These are phyloP conservation scores for Anastrepha ludens DNA, from an alignment of 1,140 invertebrate genomes.

Conservation along the genomic window DNA sequence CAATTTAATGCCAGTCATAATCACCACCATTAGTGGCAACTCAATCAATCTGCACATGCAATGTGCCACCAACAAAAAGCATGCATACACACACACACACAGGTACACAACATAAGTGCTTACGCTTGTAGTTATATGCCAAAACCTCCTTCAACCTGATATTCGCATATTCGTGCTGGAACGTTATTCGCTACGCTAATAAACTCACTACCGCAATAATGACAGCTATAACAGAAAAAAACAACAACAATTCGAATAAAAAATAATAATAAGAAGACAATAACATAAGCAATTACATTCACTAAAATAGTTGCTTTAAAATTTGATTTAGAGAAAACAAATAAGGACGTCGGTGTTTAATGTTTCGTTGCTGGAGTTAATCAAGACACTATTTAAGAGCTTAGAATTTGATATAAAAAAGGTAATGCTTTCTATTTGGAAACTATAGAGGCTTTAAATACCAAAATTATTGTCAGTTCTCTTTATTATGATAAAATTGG, in stretches of 20 bases:
- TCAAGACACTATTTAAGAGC: too few species aligned
- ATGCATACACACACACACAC: not conserved
- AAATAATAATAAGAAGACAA: slow-evolving; percentile 7
- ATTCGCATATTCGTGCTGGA: slow-evolving; percentile 21
- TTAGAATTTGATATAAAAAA: too few species aligned
- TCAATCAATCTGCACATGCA: slow-evolving; percentile 46
- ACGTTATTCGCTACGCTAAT: slow-evolving; percentile 38
- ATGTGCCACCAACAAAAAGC: slow-evolving; percentile 4
- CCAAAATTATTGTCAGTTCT: too few species aligned
- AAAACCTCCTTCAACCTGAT: slow-evolving; percentile 31
- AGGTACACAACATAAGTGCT: not conserved
- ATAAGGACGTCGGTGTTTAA: not conserved
- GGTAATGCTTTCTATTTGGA: too few species aligned
- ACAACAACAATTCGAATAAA: not conserved
- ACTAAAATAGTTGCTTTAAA: not conserved
- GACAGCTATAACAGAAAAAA: not conserved
- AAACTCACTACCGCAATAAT: slow-evolving; percentile 38
- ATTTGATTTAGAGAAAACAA: not conserved
- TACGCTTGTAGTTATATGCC: not conserved
- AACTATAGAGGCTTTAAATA: too few species aligned
- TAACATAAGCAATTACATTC: not conserved
- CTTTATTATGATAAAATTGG: too few species aligned
- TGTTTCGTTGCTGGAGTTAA: not conserved
- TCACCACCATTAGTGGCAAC: slow-evolving; percentile 46
- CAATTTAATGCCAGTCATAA: slow-evolving; percentile 48